A percentile compares a stretch with the other conserved stretches of the same genome.
Evolutionary conservation across 2,888 invertebrate species (phyloP).

Genomic region (Macaria notata): DNA sequence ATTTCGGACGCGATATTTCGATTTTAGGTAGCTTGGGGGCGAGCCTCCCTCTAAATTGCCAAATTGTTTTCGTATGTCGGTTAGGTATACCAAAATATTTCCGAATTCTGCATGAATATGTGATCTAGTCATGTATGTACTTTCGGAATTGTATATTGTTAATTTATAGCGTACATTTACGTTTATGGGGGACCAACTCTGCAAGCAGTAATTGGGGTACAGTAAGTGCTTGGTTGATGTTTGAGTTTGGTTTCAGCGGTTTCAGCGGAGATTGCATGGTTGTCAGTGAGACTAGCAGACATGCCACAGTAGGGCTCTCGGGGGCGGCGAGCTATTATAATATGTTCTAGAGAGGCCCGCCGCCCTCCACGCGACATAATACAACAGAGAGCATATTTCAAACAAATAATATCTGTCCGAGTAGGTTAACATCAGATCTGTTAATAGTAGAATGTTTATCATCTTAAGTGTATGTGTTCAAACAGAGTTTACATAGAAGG

Average conservation of each 20-base stretch:
- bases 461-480: constrained; percentile 54
- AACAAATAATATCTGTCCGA: constrained; percentile 57
- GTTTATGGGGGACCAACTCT: constrained; percentile 79
- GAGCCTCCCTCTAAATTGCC: constrained; percentile 62
- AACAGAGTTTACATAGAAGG: constrained; percentile 50
- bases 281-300: constrained; percentile 49
- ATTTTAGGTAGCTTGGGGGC: constrained; percentile 50
- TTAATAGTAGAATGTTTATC: constrained; percentile 61
- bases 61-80: constrained; percentile 74
- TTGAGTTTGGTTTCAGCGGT: constrained; percentile 42
- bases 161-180: constrained; percentile 73
- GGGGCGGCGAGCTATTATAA: constrained; percentile 73
- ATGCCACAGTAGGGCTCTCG: constrained; percentile 61
- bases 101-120: constrained; percentile 82
- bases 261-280: constrained; percentile 40
- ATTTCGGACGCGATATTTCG: constrained; percentile 56
- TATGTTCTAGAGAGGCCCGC: constrained; percentile 78
- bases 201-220: constrained; percentile 62
- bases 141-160: constrained; percentile 79
- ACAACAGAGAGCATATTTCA: constrained; percentile 70
- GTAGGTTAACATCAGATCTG: constrained; percentile 75
- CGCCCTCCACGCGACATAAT: constrained; percentile 68
- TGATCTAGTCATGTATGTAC: constrained; percentile 82
- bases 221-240: constrained; percentile 47
- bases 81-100: constrained; percentile 75